Percentiles rank a stretch among this genome's conserved stretches.
phyloP scores from a whole-genome alignment of 2,113 vertebrate genomes.

The Hypomesus transpacificus region DNA sequence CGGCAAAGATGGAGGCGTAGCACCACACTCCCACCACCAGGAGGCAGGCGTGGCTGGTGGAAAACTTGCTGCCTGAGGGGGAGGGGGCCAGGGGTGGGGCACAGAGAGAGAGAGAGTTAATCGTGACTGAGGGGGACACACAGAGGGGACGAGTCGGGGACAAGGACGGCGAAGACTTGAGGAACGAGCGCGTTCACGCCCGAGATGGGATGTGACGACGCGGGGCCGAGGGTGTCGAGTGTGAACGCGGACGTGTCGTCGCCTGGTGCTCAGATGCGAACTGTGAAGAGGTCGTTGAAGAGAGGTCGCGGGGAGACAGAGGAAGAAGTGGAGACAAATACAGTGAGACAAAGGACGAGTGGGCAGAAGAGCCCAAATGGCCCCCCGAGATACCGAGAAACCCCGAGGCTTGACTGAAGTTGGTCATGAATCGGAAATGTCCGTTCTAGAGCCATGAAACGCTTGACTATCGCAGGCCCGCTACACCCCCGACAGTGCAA shows the following conservation, averaged over 20 bases:
- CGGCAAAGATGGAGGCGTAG: slow-evolving; percentile 75
- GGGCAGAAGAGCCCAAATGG: not conserved
- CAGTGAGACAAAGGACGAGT: not conserved
- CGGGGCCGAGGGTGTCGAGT: too few relatives aligned
- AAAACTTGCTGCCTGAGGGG: slow-evolving; percentile 77
- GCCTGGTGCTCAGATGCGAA: not conserved
- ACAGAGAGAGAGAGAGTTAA: not conserved
- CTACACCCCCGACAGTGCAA: too few relatives aligned
- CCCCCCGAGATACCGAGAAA: too few relatives aligned
- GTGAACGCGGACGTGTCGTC: not conserved
- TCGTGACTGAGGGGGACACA: not conserved
- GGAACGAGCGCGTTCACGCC: too few relatives aligned
- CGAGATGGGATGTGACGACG: too few relatives aligned
- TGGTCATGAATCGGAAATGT: too few relatives aligned
- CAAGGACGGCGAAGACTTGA: not conserved
- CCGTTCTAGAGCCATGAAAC: too few relatives aligned
- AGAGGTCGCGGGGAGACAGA: not conserved
- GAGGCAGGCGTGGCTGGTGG: slow-evolving; percentile 62
- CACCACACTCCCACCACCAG: slow-evolving; percentile 76
- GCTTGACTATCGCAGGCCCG: too few relatives aligned
- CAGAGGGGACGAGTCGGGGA: too few relatives aligned
- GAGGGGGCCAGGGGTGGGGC: not conserved
- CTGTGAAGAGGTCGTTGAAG: not conserved
- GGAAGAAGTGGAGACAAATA: not conserved
- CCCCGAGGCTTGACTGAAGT: too few relatives aligned